phyloP scores from a whole-genome alignment of 2,888 invertebrate species.

The Phaedon cochleariae region DNA sequence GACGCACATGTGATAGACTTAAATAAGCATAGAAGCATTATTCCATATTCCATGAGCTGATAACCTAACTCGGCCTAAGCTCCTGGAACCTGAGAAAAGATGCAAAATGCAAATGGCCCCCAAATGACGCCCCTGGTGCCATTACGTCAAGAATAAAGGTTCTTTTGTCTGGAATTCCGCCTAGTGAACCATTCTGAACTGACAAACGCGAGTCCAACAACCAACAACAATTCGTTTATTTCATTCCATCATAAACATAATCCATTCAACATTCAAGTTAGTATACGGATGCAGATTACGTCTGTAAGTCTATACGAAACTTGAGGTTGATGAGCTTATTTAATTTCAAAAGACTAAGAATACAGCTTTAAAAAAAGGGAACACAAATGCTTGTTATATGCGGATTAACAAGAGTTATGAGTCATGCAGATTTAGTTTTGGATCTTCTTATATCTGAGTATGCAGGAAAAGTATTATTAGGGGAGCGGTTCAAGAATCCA shows the following conservation, averaged over 20 bases:
- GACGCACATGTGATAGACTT: too few relatives aligned
- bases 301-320: slow-evolving; percentile 51
- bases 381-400: slow-evolving; percentile 61
- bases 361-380: slow-evolving; percentile 52
- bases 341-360: slow-evolving; percentile 56
- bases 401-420: slow-evolving; percentile 62
- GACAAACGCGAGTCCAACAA: slow-evolving; percentile 13
- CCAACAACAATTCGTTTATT: slow-evolving; percentile 27
- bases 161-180: neutral
- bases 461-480: slow-evolving; percentile 49
- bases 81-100: neutral
- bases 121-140: neutral
- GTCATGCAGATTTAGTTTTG: slow-evolving; percentile 58
- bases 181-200: neutral
- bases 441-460: slow-evolving; percentile 58
- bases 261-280: slow-evolving; percentile 43
- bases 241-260: slow-evolving; percentile 40
- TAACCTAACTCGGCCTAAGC: too few relatives aligned
- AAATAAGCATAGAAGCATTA: too few relatives aligned
- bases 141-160: slow-evolving; percentile 1
- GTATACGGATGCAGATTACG: slow-evolving; percentile 50
- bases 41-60: too few relatives aligned
- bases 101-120: neutral
- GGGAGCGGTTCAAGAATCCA: slow-evolving; percentile 53
- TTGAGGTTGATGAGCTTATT: slow-evolving; percentile 54